A percentile compares a stretch with the other conserved stretches of the same genome.
Evolutionary conservation across 37 sponge, comb jelly and placozoan species (phyloP).

Genomic region (Halisarca cf. caerulea): DNA sequence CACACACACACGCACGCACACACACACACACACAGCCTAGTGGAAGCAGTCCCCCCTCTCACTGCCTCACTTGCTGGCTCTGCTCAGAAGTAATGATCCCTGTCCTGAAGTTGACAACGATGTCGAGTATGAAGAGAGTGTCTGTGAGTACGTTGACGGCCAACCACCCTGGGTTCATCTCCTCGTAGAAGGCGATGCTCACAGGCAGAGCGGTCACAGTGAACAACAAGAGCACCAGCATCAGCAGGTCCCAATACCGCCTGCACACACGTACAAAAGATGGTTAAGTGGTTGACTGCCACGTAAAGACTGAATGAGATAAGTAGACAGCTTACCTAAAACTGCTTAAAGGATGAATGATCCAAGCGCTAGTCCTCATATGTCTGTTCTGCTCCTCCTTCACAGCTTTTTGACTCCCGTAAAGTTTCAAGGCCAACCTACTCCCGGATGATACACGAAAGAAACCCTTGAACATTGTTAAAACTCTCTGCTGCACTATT

Average conservation of each 20-base stretch:
- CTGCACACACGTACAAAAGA: not conserved
- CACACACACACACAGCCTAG: not conserved
- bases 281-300: not conserved
- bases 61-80: conserved; percentile 30
- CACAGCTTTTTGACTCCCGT: conserved; percentile 39
- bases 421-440: conserved; percentile 47
- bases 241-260: conserved; percentile 55
- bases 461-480: conserved; percentile 19
- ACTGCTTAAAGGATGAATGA: conserved; percentile 53
- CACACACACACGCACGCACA: conserved; percentile 28
- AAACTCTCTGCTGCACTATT: not conserved
- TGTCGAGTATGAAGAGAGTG: conserved; percentile 41
- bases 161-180: conserved; percentile 47
- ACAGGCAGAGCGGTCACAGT: conserved; percentile 48
- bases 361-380: conserved; percentile 4
- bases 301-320: not conserved
- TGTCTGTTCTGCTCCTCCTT: conserved; percentile 21
- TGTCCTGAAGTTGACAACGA: conserved; percentile 49
- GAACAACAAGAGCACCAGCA: conserved; percentile 28
- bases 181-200: conserved; percentile 54
- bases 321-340: conserved; percentile 29
- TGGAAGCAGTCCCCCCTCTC: not conserved
- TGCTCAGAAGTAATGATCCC: conserved; percentile 8
- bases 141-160: conserved; percentile 46
- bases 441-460: conserved; percentile 45